These are phyloP conservation scores for Poecilia gillii DNA, from an alignment of 2,797 vertebrate genomes.

Conservation along the genomic window DNA sequence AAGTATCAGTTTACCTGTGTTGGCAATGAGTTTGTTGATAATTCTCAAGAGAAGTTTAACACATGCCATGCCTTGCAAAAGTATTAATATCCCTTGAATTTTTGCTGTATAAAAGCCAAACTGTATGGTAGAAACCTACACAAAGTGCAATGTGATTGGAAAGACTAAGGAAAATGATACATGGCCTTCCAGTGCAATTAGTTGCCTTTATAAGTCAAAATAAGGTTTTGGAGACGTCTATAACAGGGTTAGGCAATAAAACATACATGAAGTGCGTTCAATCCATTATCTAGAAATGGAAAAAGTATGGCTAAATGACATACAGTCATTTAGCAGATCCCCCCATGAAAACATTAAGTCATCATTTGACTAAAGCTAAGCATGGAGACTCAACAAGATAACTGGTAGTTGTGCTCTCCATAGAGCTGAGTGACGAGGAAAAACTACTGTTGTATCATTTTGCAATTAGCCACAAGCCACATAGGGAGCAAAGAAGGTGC, in stretches of 20 bases:
- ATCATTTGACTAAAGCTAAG: neutral
- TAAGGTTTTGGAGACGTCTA: neutral
- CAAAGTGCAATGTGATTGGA: neutral
- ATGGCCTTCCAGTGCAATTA: neutral
- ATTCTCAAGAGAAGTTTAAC: neutral
- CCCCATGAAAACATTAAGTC: neutral
- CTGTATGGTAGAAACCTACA: neutral
- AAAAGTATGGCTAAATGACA: neutral
- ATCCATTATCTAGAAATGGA: too few relatives aligned
- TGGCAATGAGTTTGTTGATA: neutral
- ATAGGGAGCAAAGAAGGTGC: too few relatives aligned
- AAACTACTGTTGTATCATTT: neutral
- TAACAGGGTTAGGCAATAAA: neutral
- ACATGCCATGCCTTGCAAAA: too few relatives aligned
- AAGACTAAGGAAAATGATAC: neutral
- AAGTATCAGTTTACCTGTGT: neutral
- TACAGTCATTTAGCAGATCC: neutral
- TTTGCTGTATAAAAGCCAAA: neutral
- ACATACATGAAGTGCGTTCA: too few relatives aligned
- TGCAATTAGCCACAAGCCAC: neutral
- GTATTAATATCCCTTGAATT: neutral
- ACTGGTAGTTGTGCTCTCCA: neutral
- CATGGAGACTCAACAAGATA: neutral
- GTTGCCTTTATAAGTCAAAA: neutral
- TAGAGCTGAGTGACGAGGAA: neutral